Conservation (phyloP, 2,888 invertebrate species). For the Eilema caniola region DNA sequence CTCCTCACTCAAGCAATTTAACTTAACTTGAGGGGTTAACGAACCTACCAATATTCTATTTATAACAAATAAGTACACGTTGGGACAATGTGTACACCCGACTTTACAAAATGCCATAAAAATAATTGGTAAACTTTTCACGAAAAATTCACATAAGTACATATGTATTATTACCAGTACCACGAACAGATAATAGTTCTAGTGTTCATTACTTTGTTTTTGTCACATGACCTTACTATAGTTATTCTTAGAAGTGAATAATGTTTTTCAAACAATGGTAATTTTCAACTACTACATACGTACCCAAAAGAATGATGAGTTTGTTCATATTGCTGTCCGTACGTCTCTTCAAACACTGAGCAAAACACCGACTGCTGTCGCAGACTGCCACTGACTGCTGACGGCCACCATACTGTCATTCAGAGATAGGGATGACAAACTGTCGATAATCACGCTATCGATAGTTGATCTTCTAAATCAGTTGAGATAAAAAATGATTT, state of each 20-base stretch:
- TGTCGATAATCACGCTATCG: not conserved
- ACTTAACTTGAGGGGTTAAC: too few relatives aligned
- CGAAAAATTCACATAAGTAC: not conserved
- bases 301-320: not conserved
- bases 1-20: too few relatives aligned
- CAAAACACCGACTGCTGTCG: not conserved
- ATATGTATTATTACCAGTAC: too few relatives aligned
- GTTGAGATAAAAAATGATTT: too few relatives aligned
- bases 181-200: too few relatives aligned
- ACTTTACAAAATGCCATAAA: too few relatives aligned
- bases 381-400: not conserved
- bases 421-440: not conserved
- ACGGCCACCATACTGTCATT: not conserved
- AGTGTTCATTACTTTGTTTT: not conserved
- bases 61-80: too few relatives aligned
- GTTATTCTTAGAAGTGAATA: constrained; percentile 1
- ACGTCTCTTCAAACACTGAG: not conserved
- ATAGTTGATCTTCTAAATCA: not conserved
- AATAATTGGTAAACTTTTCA: not conserved
- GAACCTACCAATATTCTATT: too few relatives aligned
- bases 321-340: constrained; percentile 7
- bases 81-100: too few relatives aligned
- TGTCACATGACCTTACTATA: not conserved
- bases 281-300: not conserved
- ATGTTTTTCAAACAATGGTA: constrained; percentile 6